Evolutionary conservation across 2,113 vertebrate genomes (phyloP), one percentile per base, ranked within the genome.

Genomic region (Loxodonta africana): DNA sequence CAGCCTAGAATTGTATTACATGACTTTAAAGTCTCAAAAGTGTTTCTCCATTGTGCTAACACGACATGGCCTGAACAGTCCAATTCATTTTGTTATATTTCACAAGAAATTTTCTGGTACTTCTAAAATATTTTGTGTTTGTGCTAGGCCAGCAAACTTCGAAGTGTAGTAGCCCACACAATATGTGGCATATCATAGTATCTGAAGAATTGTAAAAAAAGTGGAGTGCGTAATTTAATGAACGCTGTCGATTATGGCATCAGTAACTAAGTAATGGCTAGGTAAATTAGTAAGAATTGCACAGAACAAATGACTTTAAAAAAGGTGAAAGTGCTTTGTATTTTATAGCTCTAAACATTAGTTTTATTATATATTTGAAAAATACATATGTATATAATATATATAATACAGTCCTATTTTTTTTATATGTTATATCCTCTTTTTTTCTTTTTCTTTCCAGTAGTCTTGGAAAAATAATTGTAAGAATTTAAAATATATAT

Each of bases 1-100:
- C 98, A 98, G 98, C 96, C 98, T 97, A 98, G 98, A 98, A 98
- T 99, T 99, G 99, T 98, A 99, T 98, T 99, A 99, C 98, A 99
- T 98, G 99, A 99, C 98, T 99, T 99, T 99, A 98, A 98, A 99
- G 98, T 99, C 98, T 99, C 99, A 99, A 98, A 99, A 98, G 97
- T 99, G 98, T 98, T 97, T 94, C 63, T 97, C 98, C 98, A 98
- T 99, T 99, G 98, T 99, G 85, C 91, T 96, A n/a, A 98, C 98
- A 98, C 95, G 93, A 98, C 98, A 98, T 98, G 98, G 97, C 97
- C 95, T 91, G 97, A 97, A 98, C 73, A 94, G 98, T 98, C 98
- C 98, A 97, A 98, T 98, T 98, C 98, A 97, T 98, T 98, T 98
- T 93, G 96, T 97, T 98, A 91, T 97, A 97, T 98, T 93, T 98